A percentile compares a stretch with the other conserved stretches of the same genome.
phyloP scores from a whole-genome alignment of 2,797 vertebrate species.

The Taeniopygia guttata region DNA sequence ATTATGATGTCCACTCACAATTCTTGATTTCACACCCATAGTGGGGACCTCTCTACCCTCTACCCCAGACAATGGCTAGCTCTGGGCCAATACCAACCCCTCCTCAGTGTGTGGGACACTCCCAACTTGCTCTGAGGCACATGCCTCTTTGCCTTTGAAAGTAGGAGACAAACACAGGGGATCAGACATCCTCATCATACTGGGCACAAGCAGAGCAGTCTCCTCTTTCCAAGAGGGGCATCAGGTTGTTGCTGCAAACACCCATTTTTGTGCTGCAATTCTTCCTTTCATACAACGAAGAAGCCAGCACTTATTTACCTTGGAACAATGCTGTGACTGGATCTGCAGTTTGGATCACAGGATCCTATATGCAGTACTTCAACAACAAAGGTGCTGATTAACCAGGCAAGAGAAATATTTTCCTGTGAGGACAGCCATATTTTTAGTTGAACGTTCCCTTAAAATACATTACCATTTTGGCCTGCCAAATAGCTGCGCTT shows the following conservation, averaged over 20 bases:
- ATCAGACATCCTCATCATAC: background rate
- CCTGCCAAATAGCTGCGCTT: background rate
- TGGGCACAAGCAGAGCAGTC: background rate
- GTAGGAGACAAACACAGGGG: background rate
- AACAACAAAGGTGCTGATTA: background rate
- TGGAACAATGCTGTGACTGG: background rate
- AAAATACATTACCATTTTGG: background rate
- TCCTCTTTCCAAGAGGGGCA: background rate
- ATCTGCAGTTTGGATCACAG: background rate
- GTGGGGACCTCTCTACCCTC: background rate
- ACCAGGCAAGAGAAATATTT: background rate
- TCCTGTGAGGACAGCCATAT: background rate
- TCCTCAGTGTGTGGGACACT: background rate
- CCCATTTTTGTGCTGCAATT: background rate
- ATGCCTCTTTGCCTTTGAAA: rapidly evolving
- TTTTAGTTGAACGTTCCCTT: background rate
- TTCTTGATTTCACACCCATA: background rate
- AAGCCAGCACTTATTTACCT: background rate
- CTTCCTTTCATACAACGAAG: background rate
- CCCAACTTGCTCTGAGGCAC: background rate
- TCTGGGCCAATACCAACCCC: background rate
- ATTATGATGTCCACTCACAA: background rate
- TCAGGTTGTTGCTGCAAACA: background rate
- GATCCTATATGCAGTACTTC: background rate
- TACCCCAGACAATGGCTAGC: too few species aligned